Evolutionary conservation across 1,140 invertebrate species (phyloP), one percentile per base, ranked within the genome.

Genomic region (Drosophila willistoni): DNA sequence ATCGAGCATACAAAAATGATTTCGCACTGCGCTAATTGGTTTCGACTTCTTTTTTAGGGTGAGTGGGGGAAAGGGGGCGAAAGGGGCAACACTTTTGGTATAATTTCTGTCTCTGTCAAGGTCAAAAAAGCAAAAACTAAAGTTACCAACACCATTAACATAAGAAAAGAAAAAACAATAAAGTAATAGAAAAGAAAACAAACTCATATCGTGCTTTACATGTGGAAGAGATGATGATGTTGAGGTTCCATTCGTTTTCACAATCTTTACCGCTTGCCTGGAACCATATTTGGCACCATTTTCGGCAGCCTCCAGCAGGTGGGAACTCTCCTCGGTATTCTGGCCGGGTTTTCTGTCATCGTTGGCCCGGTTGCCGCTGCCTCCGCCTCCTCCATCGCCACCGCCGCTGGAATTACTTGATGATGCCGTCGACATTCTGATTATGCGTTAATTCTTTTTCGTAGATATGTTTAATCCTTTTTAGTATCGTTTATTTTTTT

Each of bases 201-300:
- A 62, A 62, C 47, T 73, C 57, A 70, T 10, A 25, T 22, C 68
- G 44, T 69, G 59, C 79, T 44, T 29, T 79, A 85, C 82, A 76
- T 86, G 79, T 25, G 73, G 73, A 51, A 22, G 17, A 14, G 44
- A 51, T 51, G 55, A 9, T 17, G 44, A 2, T 47, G 44, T 19
- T 47, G 65, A 33, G 25, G 68, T 71, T n/a, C 64, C 79, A 71
- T 78, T 66, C 69, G 51, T 73, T 72, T 83, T 87, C 59, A 87
- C 39, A 47, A 87, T 87, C 80, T 87, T 91, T 80, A 91, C 86
- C 73, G 90, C 81, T 85, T 90, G 83, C 34, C 84, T 80, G 71
- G 86, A 91, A 56, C 90, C 90, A 72, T 91, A 91, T 61, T 91
- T 91, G 73, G 79, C 90, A 9, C 81, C 90, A 68, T 79, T 91